Percentiles rank a stretch among this genome's conserved stretches.
Evolutionary conservation across 2,113 vertebrate genomes (phyloP).

Genomic region (Sylvia atricapilla): DNA sequence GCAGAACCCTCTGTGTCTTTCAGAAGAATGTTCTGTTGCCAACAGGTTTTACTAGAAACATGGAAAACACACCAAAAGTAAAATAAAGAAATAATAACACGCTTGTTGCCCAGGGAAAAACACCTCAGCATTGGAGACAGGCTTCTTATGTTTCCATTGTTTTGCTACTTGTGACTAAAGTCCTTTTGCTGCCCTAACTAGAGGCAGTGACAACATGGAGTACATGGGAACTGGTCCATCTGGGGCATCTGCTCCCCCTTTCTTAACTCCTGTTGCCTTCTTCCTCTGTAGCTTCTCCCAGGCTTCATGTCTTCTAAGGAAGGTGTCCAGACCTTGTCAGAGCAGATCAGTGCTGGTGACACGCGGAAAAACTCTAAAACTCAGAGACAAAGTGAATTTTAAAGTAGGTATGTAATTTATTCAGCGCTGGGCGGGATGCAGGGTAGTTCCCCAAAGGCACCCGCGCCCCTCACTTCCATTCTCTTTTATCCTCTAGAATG

Average conservation of each 20-base stretch:
- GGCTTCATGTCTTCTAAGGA: not conserved
- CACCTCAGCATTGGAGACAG: not conserved
- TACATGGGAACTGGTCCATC: fast-evolving
- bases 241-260: not conserved
- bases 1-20: not conserved
- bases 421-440: no score
- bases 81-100: not conserved
- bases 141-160: not conserved
- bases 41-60: not conserved
- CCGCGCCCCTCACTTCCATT: no score
- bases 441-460: no score
- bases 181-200: not conserved
- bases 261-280: not conserved
- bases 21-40: not conserved
- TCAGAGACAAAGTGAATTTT: no score
- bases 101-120: not conserved
- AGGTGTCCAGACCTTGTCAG: not conserved
- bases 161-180: not conserved
- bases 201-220: not conserved
- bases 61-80: not conserved
- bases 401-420: no score
- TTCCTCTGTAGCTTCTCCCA: not conserved
- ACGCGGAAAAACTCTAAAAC: no score
- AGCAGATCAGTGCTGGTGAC: not conserved
- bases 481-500: no score